phyloP scores from a whole-genome alignment of 2,888 invertebrate species.

The Blastobasis lacticolella region DNA sequence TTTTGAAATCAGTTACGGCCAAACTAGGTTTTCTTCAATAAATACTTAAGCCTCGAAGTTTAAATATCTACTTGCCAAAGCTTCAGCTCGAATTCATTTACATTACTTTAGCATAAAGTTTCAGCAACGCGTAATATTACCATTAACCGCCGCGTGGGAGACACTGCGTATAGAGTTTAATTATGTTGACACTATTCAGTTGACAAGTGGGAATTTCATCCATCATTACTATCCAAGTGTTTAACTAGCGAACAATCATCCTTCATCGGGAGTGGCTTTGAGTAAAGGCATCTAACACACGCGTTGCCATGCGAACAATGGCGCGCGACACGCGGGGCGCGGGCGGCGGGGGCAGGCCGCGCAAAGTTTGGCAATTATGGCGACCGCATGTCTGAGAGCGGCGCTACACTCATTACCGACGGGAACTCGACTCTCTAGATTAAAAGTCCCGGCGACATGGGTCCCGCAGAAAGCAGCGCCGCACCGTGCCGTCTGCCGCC shows the following conservation, averaged over 20 bases:
- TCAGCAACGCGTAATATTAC: too few relatives aligned
- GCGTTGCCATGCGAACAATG: slow-evolving; percentile 63
- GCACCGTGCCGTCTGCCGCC: too few relatives aligned
- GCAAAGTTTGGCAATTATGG: slow-evolving; percentile 73
- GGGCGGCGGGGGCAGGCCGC: slow-evolving; percentile 44
- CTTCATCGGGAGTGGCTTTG: slow-evolving; percentile 23
- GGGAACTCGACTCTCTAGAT: slow-evolving; percentile 65
- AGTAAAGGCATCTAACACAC: slow-evolving; percentile 49
- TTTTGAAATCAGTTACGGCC: too few relatives aligned
- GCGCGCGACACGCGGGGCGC: slow-evolving; percentile 57
- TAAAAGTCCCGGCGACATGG: slow-evolving; percentile 59
- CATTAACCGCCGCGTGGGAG: too few relatives aligned
- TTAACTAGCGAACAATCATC: slow-evolving; percentile 10
- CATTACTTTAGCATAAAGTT: too few relatives aligned
- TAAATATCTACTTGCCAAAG: too few relatives aligned
- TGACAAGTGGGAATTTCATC: background rate
- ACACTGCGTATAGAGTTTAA: too few relatives aligned
- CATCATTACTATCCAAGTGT: slow-evolving; percentile 1
- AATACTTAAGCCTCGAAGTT: too few relatives aligned
- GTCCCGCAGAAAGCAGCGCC: slow-evolving; percentile 18
- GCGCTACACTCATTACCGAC: slow-evolving; percentile 68
- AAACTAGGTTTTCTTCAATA: too few relatives aligned
- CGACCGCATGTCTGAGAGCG: slow-evolving; percentile 72
- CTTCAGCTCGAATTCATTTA: too few relatives aligned
- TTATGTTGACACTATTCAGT: background rate